These are phyloP conservation scores for Ctenochaetus hawaiiensis DNA, from an alignment of 2,797 vertebrate species.

Conservation along the genomic window DNA sequence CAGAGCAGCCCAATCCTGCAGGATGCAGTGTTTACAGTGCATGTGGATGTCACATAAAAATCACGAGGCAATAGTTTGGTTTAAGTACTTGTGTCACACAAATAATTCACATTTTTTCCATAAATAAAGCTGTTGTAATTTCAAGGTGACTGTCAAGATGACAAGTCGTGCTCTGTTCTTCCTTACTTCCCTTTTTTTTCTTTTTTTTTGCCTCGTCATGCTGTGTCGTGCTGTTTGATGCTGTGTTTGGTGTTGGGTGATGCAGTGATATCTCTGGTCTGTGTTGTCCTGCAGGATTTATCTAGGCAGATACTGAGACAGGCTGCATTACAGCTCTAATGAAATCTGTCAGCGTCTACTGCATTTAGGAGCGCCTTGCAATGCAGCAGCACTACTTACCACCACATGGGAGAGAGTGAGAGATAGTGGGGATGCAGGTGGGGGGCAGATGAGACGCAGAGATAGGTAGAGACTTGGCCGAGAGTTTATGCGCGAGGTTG, in stretches of 20 bases:
- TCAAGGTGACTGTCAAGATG: conserved; percentile 32
- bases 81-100: background rate
- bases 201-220: conserved; percentile 56
- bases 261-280: conserved; percentile 60
- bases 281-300: conserved; percentile 66
- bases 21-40: conserved; percentile 1
- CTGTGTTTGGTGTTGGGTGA: conserved; percentile 33
- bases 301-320: conserved; percentile 64
- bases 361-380: conserved; percentile 62
- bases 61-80: background rate
- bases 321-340: conserved; percentile 72
- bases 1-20: background rate
- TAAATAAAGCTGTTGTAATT: conserved; percentile 12
- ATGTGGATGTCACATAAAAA: conserved; percentile 2
- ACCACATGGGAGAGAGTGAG: conserved; percentile 17
- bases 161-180: background rate
- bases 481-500: conserved; percentile 26
- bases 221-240: conserved; percentile 27
- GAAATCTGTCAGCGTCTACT: conserved; percentile 76
- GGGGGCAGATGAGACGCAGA: conserved; percentile 24
- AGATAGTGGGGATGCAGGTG: background rate
- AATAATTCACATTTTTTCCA: background rate
- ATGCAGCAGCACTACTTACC: conserved; percentile 55
- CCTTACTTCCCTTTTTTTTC: background rate
- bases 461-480: conserved; percentile 36